Evolutionary conservation across 2,113 vertebrate genomes (phyloP).

Genomic region (Erinaceus europaeus): DNA sequence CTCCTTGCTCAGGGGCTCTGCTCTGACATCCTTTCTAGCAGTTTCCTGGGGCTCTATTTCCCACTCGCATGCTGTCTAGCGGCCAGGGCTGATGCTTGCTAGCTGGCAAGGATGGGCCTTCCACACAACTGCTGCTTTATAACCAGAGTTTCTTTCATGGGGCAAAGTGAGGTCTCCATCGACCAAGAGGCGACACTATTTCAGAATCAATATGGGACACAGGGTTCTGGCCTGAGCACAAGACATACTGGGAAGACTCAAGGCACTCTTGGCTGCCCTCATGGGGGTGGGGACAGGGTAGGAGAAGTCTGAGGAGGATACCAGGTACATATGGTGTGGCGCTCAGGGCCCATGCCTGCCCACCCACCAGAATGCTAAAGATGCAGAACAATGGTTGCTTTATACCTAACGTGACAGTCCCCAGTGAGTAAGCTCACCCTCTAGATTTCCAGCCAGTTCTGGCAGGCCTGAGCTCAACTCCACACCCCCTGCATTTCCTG

Average conservation of each 20-base stretch:
- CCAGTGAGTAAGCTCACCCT: neutral
- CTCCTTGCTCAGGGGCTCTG: neutral
- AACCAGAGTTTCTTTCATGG: neutral
- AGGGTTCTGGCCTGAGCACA: neutral
- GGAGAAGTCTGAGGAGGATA: neutral
- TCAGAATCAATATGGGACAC: too few species aligned
- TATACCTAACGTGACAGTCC: neutral
- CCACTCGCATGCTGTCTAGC: rapidly evolving
- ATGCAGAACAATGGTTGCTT: neutral
- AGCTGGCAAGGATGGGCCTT: neutral
- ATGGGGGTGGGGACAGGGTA: neutral
- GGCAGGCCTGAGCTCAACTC: neutral
- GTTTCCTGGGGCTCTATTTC: neutral
- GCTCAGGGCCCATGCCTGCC: neutral
- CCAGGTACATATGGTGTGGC: neutral
- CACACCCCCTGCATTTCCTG: neutral
- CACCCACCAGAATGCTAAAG: neutral
- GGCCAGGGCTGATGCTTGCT: neutral
- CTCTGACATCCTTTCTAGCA: neutral
- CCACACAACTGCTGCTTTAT: too few species aligned
- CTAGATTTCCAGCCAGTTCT: neutral
- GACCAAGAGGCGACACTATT: neutral
- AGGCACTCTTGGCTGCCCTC: neutral
- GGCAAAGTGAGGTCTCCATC: neutral
- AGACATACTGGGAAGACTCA: neutral